phyloP scores from a whole-genome alignment of 1,140 invertebrate genomes.

The Drosophila burlai region DNA sequence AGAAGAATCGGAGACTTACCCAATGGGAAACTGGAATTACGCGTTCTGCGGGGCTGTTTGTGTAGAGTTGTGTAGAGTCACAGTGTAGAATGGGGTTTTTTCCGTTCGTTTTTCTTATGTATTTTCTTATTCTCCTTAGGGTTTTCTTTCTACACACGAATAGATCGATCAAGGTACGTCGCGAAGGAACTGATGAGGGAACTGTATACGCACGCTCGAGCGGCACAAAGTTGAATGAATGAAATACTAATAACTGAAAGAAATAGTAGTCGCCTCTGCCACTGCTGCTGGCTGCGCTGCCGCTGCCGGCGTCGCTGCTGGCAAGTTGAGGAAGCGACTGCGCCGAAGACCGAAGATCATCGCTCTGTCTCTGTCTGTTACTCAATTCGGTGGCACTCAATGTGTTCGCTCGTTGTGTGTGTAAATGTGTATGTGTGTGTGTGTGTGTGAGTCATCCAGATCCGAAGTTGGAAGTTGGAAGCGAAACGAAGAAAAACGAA shows the following conservation, averaged over 20 bases:
- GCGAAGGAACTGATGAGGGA: constrained; percentile 78
- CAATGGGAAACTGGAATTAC: constrained; percentile 64
- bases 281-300: constrained; percentile 45
- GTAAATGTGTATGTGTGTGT: constrained; percentile 52
- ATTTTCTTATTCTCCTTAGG: constrained; percentile 22
- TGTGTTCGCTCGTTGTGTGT: constrained; percentile 32
- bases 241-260: constrained; percentile 84
- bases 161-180: constrained; percentile 61
- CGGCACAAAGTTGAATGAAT: constrained; percentile 83
- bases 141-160: constrained; percentile 17
- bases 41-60: constrained; percentile 14
- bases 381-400: constrained; percentile 45
- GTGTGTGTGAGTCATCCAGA: constrained; percentile 75
- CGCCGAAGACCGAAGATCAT: constrained; percentile 48
- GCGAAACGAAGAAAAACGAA: constrained; percentile 47
- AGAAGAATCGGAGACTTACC: constrained; percentile 51
- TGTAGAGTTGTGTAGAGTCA: constrained; percentile 3
- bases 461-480: constrained; percentile 54
- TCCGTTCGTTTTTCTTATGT: constrained; percentile 20
- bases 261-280: constrained; percentile 78
- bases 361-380: constrained; percentile 54
- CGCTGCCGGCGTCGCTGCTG: constrained; percentile 62
- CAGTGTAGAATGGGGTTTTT: not conserved
- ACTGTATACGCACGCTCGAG: constrained; percentile 81
- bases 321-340: constrained; percentile 76